These are phyloP conservation scores for Wiebesia pumilae DNA, from an alignment of 1,140 invertebrate species.

Conservation along the genomic window DNA sequence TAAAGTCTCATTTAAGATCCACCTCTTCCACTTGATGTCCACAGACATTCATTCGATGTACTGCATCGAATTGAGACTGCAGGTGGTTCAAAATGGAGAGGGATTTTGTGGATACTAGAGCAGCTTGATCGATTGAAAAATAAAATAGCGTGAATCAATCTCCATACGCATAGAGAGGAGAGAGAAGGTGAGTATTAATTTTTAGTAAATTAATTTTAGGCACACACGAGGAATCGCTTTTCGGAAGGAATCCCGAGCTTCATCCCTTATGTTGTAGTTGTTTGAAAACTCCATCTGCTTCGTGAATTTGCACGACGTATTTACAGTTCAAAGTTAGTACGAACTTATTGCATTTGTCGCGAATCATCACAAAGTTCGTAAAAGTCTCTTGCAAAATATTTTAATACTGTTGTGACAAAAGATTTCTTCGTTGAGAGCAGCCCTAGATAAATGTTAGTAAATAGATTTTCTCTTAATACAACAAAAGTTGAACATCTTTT, in stretches of 20 bases:
- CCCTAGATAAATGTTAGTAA: too few relatives aligned
- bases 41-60: neutral
- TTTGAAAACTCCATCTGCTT: too few relatives aligned
- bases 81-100: neutral
- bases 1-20: neutral
- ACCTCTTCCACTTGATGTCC: neutral
- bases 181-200: neutral
- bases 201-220: neutral
- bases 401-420: too few relatives aligned
- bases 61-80: slow-evolving; percentile 19
- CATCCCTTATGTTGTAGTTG: too few relatives aligned
- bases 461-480: too few relatives aligned
- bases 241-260: neutral
- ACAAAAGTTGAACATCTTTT: too few relatives aligned
- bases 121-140: neutral
- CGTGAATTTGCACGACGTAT: too few relatives aligned
- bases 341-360: too few relatives aligned
- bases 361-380: too few relatives aligned
- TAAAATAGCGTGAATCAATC: neutral
- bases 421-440: too few relatives aligned
- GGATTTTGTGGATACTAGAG: neutral
- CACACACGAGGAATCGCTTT: neutral
- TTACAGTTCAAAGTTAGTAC: too few relatives aligned
- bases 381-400: too few relatives aligned
- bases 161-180: neutral